Conservation (phyloP, 1,140 invertebrate species). For the Drosophila paulistorum region DNA sequence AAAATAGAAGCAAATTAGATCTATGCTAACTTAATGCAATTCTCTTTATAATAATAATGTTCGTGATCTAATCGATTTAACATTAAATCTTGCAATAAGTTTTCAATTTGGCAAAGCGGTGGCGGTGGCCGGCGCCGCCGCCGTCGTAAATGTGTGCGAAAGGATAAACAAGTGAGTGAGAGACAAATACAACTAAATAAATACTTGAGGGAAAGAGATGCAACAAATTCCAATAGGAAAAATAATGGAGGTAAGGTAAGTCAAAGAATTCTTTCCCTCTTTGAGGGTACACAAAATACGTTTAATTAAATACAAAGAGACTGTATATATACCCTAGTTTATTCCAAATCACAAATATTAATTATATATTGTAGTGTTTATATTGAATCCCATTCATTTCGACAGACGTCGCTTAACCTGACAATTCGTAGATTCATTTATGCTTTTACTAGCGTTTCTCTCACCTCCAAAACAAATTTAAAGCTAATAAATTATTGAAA, state of each 20-base stretch:
- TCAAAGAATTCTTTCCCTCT: background rate
- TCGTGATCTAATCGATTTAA: background rate
- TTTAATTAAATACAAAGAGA: too few relatives aligned
- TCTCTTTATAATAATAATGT: background rate
- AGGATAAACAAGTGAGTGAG: background rate
- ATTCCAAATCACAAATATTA: too few relatives aligned
- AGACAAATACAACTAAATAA: background rate
- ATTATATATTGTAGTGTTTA: too few relatives aligned
- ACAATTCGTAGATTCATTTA: background rate
- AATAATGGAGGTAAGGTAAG: background rate
- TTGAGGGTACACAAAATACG: too few relatives aligned
- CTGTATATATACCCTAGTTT: too few relatives aligned
- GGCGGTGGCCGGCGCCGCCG: background rate
- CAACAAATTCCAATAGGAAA: background rate
- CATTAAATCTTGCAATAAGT: background rate
- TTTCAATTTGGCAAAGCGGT: background rate
- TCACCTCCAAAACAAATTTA: conserved; percentile 55
- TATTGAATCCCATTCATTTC: background rate
- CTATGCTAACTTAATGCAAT: background rate
- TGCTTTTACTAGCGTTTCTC: background rate
- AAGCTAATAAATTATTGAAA: conserved; percentile 64
- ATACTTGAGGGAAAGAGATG: background rate
- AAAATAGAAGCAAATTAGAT: background rate
- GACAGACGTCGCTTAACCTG: background rate
- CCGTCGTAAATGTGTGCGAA: background rate